Conservation (phyloP, 2,797 vertebrate genomes). For the Xiphorhynchus erythropygius region DNA sequence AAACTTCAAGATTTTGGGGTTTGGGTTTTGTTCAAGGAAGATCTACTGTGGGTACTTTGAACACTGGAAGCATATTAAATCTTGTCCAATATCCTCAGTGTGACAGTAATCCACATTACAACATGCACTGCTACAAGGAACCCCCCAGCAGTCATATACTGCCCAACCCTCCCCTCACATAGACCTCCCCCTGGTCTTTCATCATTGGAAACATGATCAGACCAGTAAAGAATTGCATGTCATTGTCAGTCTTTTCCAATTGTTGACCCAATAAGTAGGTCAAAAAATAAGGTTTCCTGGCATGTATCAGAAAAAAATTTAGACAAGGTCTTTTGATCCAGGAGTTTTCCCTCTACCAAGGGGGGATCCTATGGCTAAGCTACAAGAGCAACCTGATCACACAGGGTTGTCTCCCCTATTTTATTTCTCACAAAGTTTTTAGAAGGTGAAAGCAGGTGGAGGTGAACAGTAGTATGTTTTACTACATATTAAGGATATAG, state of each 20-base stretch:
- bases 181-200: neutral
- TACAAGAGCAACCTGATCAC: rapidly evolving
- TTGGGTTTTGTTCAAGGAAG: neutral
- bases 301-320: neutral
- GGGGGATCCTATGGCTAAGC: neutral
- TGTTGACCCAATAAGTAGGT: neutral
- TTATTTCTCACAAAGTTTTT: neutral
- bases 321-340: neutral
- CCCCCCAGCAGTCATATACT: neutral
- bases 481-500: rapidly evolving
- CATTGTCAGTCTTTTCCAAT: neutral
- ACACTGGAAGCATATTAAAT: neutral
- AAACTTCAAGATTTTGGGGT: neutral
- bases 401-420: neutral
- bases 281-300: neutral
- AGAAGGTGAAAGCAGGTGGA: neutral
- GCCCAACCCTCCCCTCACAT: neutral
- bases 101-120: neutral
- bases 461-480: neutral
- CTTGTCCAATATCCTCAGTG: neutral
- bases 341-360: rapidly evolving
- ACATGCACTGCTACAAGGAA: neutral
- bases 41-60: neutral
- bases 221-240: neutral
- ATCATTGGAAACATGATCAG: neutral